Evolutionary conservation across 2,888 invertebrate genomes (phyloP).

Genomic region (Athalia circularis): DNA sequence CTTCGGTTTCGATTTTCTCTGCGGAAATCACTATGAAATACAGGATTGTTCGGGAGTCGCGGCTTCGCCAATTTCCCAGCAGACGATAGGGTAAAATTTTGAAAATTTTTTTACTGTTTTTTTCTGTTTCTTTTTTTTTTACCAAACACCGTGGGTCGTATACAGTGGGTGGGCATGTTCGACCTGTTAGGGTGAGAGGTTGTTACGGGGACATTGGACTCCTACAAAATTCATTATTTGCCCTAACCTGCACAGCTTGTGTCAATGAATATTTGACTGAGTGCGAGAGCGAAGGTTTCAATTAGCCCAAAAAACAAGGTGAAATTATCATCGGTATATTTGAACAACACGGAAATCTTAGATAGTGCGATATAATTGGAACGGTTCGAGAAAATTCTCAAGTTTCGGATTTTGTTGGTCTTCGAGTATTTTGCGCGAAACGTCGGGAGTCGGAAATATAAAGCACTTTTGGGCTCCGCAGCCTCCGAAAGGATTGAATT

Average conservation of each 20-base stretch:
- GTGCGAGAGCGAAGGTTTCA: constrained; percentile 18
- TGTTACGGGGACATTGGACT: constrained; percentile 35
- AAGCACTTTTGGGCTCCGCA: too few species aligned
- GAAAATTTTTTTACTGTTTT: too few species aligned
- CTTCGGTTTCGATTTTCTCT: not conserved
- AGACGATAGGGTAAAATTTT: too few species aligned
- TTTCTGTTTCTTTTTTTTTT: not conserved
- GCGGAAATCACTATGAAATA: too few species aligned
- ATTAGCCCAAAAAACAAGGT: constrained; percentile 37
- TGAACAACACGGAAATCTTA: not conserved
- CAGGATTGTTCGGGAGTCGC: too few species aligned
- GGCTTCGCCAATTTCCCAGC: too few species aligned
- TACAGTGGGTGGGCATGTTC: not conserved
- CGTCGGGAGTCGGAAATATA: too few species aligned
- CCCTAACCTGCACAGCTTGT: constrained; percentile 16
- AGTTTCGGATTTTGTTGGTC: too few species aligned
- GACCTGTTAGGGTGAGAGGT: not conserved
- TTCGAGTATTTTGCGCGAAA: too few species aligned
- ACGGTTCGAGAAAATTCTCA: too few species aligned
- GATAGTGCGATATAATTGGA: too few species aligned
- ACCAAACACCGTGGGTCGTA: not conserved
- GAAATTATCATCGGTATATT: constrained; percentile 30
- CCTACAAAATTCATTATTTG: constrained; percentile 42
- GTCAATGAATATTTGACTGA: constrained; percentile 34
- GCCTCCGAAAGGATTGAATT: too few species aligned